These are phyloP conservation scores for Macropus fuliginosus DNA, from an alignment of 2,797 vertebrate species.

Conservation along the genomic window DNA sequence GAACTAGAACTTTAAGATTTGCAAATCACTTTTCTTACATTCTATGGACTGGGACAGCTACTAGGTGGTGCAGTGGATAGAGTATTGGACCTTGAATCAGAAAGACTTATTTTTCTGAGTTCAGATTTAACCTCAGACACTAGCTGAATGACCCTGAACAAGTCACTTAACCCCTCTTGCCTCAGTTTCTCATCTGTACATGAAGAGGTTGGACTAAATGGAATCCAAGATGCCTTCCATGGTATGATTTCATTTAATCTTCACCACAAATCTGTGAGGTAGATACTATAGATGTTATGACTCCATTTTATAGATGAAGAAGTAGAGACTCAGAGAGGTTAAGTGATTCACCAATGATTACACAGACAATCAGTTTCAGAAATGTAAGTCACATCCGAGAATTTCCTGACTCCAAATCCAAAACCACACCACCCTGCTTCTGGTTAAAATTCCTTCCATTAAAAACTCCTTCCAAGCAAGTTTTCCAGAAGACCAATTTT, in stretches of 20 bases:
- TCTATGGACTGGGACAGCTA: neutral
- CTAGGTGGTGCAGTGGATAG: neutral
- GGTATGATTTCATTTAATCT: neutral
- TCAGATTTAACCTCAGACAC: neutral
- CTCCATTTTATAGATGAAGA: neutral
- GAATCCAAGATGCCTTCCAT: neutral
- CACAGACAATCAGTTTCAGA: neutral
- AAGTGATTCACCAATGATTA: neutral
- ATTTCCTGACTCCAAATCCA: neutral
- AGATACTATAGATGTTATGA: neutral
- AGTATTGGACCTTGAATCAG: neutral
- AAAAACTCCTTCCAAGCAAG: conserved; percentile 58
- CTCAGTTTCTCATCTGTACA: neutral
- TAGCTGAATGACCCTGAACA: neutral
- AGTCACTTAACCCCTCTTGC: neutral
- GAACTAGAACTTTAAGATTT: neutral
- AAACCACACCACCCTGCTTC: neutral
- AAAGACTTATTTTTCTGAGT: neutral
- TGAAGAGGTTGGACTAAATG: neutral
- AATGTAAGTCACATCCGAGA: neutral
- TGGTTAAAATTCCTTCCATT: conserved; percentile 66
- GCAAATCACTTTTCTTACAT: neutral
- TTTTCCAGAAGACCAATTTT: neutral
- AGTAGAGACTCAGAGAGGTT: neutral
- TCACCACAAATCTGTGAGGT: neutral